These are phyloP conservation scores for Eupleurogrammus muticus DNA, from an alignment of 2,797 vertebrate genomes.

Conservation along the genomic window DNA sequence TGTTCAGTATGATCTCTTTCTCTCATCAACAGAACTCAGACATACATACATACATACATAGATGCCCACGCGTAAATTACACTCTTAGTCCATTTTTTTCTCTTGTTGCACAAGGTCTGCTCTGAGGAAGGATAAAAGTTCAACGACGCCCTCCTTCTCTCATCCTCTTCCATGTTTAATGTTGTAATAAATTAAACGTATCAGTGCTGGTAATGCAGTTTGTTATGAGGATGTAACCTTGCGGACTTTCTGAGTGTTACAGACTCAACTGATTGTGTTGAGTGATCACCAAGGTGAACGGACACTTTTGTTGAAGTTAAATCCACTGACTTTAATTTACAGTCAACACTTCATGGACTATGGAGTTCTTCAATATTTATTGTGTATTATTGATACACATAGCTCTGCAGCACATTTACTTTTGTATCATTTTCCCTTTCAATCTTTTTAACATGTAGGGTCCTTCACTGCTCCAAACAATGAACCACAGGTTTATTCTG, in stretches of 20 bases:
- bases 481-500: background rate
- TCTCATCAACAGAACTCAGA: slow-evolving; percentile 39
- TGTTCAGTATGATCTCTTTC: slow-evolving; percentile 35
- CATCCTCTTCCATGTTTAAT: slow-evolving; percentile 22
- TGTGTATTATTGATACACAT: background rate
- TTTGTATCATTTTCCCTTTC: background rate
- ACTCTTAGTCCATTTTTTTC: slow-evolving; percentile 51
- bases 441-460: background rate
- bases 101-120: slow-evolving; percentile 33
- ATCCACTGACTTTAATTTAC: slow-evolving; percentile 22
- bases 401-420: background rate
- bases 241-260: background rate
- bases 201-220: slow-evolving; percentile 7
- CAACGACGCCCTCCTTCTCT: slow-evolving; percentile 5
- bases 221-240: slow-evolving; percentile 1
- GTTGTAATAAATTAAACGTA: slow-evolving; percentile 11
- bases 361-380: background rate
- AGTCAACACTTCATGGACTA: background rate
- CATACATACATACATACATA: slow-evolving; percentile 17
- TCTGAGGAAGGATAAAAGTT: slow-evolving; percentile 18
- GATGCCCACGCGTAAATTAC: slow-evolving; percentile 6
- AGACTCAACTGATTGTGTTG: slow-evolving; percentile 3
- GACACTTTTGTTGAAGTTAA: slow-evolving; percentile 15
- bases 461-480: slow-evolving; percentile 3
- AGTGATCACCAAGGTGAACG: background rate